A percentile compares a stretch with the other conserved stretches of the same genome.
Conservation (phyloP, 2,888 invertebrate species). For the Eristalis tenax region DNA sequence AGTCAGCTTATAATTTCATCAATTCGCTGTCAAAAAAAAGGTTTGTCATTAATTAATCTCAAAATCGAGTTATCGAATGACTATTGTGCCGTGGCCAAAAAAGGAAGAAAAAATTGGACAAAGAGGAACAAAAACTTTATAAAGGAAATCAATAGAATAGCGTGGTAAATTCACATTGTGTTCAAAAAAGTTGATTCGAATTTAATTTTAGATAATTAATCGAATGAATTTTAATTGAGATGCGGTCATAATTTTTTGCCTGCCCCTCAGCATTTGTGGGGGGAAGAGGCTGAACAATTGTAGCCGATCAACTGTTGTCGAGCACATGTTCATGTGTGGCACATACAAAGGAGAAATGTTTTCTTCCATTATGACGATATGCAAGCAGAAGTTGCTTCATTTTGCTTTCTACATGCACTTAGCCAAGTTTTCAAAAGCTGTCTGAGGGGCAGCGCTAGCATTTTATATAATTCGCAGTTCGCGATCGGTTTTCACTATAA, state of each 20-base stretch:
- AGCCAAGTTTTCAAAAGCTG: neutral
- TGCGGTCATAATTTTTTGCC: neutral
- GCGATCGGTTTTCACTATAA: neutral
- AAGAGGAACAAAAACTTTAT: conserved; percentile 29
- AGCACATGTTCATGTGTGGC: conserved; percentile 60
- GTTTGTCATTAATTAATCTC: conserved; percentile 38
- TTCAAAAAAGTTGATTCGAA: neutral
- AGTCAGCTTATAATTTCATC: conserved; percentile 33
- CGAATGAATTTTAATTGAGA: neutral
- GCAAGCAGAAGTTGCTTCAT: neutral
- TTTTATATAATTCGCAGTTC: neutral
- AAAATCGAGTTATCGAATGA: neutral
- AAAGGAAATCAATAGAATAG: conserved; percentile 56
- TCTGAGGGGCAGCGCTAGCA: neutral
- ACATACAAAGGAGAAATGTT: neutral
- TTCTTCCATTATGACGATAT: conserved; percentile 5
- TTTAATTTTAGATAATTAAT: neutral
- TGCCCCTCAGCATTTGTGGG: neutral
- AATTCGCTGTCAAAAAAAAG: conserved; percentile 46
- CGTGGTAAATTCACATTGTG: conserved; percentile 27
- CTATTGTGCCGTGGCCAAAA: conserved; percentile 34
- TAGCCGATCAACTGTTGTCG: conserved; percentile 63
- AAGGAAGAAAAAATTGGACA: conserved; percentile 35
- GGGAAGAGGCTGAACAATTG: conserved; percentile 1
- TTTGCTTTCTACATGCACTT: neutral